These are phyloP conservation scores for Danio albolineatus DNA, from an alignment of 2,797 vertebrate genomes.

Conservation along the genomic window DNA sequence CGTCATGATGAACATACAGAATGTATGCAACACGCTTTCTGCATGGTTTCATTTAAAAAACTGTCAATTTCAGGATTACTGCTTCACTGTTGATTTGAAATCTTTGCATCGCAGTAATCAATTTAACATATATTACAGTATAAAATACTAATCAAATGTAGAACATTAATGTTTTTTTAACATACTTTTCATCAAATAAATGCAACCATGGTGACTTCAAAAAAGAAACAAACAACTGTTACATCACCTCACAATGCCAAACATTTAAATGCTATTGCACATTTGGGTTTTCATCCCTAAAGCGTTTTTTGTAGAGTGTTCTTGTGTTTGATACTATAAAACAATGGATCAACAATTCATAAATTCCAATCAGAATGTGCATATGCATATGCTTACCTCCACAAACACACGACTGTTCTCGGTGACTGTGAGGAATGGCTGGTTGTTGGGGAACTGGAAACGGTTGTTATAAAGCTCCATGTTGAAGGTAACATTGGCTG, in stretches of 20 bases:
- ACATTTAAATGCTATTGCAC: neutral
- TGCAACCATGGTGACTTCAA: neutral
- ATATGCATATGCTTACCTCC: slow-evolving; percentile 69
- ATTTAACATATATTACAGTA: too few relatives aligned
- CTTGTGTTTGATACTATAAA: neutral
- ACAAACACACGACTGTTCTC: slow-evolving; percentile 76
- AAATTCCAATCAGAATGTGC: too few relatives aligned
- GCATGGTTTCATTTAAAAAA: too few relatives aligned
- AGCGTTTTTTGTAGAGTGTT: neutral
- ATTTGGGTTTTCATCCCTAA: neutral
- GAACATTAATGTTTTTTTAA: neutral
- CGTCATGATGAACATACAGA: neutral
- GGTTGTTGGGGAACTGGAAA: slow-evolving; percentile 57
- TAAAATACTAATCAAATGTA: too few relatives aligned
- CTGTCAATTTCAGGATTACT: too few relatives aligned
- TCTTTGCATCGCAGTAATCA: too few relatives aligned
- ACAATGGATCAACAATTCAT: neutral
- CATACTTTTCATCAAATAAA: neutral
- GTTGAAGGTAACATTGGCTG: slow-evolving; percentile 83
- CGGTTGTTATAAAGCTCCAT: slow-evolving; percentile 87
- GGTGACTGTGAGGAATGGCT: slow-evolving; percentile 70
- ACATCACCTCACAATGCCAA: neutral
- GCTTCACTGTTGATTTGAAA: too few relatives aligned
- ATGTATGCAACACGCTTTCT: neutral
- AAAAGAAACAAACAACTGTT: neutral